phyloP scores from a whole-genome alignment of 2,113 vertebrate species.

The Vidua chalybeata region DNA sequence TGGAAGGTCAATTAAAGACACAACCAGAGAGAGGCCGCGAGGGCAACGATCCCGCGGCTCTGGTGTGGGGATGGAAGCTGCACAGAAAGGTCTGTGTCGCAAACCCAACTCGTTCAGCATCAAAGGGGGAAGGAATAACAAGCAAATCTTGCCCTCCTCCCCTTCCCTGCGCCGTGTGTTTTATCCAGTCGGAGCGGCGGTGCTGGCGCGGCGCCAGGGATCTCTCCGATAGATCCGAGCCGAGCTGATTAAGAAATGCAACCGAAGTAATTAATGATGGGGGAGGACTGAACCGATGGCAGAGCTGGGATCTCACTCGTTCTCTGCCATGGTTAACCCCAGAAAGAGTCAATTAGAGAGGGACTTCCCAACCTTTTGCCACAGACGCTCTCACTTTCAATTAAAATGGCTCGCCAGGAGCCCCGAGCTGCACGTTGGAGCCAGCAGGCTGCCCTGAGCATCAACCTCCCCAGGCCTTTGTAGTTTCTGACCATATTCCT shows the following conservation, averaged over 20 bases:
- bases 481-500: neutral
- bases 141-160: slow-evolving; percentile 1
- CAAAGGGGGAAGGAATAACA: slow-evolving; percentile 35
- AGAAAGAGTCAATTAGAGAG: slow-evolving; percentile 58
- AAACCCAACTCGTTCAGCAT: slow-evolving; percentile 13
- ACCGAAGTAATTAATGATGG: slow-evolving; percentile 54
- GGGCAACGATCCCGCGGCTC: accelerated
- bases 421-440: neutral
- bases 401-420: slow-evolving; percentile 38
- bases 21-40: neutral
- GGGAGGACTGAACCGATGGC: neutral
- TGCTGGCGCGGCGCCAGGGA: neutral
- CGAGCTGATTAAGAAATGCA: slow-evolving; percentile 32
- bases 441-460: slow-evolving; percentile 35
- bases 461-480: neutral
- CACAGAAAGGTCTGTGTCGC: neutral
- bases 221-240: neutral
- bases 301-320: neutral
- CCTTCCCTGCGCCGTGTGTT: neutral
- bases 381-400: slow-evolving; percentile 21
- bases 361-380: slow-evolving; percentile 51
- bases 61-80: neutral
- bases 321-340: slow-evolving; percentile 16
- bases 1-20: neutral
- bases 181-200: neutral